phyloP scores from a whole-genome alignment of 1,140 invertebrate species.

The Protaetia brevitarsis region DNA sequence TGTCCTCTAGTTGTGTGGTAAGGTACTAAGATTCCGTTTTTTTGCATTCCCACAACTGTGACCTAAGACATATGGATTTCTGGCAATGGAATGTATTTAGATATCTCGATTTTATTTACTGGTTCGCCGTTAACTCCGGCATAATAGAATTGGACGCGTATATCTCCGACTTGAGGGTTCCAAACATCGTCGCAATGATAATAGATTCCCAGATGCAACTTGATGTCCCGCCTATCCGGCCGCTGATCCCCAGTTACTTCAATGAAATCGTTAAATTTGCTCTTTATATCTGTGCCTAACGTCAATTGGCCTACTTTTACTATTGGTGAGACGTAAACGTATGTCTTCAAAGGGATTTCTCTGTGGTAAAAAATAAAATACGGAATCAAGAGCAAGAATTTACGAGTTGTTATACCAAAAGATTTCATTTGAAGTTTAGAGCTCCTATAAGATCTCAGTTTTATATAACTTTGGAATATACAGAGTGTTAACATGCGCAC shows the following conservation, averaged over 20 bases:
- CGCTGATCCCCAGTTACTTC: conserved; percentile 80
- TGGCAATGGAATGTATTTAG: too few relatives aligned
- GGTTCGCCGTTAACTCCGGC: conserved; percentile 72
- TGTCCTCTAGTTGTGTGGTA: conserved; percentile 65
- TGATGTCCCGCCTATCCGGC: conserved; percentile 75
- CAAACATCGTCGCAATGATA: conserved; percentile 81
- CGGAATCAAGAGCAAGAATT: neutral
- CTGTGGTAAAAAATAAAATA: conserved; percentile 40
- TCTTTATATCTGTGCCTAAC: conserved; percentile 62
- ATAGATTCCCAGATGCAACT: conserved; percentile 81
- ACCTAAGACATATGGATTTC: too few relatives aligned
- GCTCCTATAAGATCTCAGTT: too few relatives aligned
- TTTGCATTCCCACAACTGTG: conserved; percentile 69
- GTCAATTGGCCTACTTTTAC: conserved; percentile 56
- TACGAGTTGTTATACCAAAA: too few relatives aligned
- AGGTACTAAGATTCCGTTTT: conserved; percentile 63
- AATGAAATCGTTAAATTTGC: conserved; percentile 72
- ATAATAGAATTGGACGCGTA: conserved; percentile 79
- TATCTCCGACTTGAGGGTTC: conserved; percentile 79
- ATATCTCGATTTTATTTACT: conserved; percentile 57
- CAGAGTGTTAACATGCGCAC: too few relatives aligned
- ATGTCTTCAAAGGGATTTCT: conserved; percentile 49
- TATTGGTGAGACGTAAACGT: conserved; percentile 54
- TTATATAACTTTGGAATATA: too few relatives aligned
- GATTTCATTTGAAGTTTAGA: too few relatives aligned